Percentiles rank a stretch among this genome's conserved stretches.
Conservation (phyloP, 2,113 vertebrate species). For the Nansenia antarctica region DNA sequence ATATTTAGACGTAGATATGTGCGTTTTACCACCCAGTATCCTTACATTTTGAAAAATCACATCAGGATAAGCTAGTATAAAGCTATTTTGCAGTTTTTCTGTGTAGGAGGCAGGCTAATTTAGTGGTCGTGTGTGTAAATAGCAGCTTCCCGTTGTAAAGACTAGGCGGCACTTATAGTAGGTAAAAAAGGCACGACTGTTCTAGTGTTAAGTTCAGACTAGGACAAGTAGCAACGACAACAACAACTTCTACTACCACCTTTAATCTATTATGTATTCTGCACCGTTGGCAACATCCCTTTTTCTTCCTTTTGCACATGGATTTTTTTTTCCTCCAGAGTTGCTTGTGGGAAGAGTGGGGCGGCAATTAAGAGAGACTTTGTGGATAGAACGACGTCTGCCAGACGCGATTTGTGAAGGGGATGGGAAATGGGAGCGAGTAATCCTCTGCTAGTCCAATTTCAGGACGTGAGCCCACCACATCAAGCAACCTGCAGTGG, state of each 20-base stretch:
- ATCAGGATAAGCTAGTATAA: too few species aligned
- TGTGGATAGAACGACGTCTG: neutral
- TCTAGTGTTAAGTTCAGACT: too few species aligned
- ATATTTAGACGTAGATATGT: too few species aligned
- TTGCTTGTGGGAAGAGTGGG: neutral
- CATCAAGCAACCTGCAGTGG: slow-evolving; percentile 13
- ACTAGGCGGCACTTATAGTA: too few species aligned
- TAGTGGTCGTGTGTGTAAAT: too few species aligned
- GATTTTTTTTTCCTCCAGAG: neutral
- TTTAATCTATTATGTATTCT: slow-evolving; percentile 16
- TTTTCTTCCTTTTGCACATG: neutral
- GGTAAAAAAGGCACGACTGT: too few species aligned
- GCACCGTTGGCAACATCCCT: neutral
- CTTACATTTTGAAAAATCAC: too few species aligned
- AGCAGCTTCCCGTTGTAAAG: too few species aligned
- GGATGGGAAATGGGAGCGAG: slow-evolving; percentile 1
- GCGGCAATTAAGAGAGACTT: slow-evolving; percentile 22
- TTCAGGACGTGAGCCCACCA: slow-evolving; percentile 19
- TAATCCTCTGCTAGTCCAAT: slow-evolving; percentile 20
- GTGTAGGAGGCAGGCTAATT: too few species aligned
- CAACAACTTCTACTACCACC: slow-evolving; percentile 21
- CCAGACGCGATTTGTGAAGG: neutral
- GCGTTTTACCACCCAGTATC: too few species aligned
- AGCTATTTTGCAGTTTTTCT: too few species aligned
- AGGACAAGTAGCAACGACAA: too few species aligned